Evolutionary conservation across 2,888 invertebrate species (phyloP).

Genomic region (Flexamia atlantica): DNA sequence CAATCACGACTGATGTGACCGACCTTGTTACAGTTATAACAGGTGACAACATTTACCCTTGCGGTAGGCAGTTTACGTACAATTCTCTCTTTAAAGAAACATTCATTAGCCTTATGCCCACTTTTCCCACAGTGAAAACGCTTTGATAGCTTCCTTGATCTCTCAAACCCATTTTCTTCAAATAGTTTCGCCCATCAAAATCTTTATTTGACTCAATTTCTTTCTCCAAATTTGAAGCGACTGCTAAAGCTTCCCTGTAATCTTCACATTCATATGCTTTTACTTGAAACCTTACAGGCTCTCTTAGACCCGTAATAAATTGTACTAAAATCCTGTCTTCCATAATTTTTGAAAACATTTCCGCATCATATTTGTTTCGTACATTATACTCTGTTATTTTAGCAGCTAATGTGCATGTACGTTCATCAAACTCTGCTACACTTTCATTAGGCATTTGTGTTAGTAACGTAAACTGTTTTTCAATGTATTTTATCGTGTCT

Average conservation of each 20-base stretch:
- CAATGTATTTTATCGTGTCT: slow-evolving; percentile 23
- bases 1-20: neutral
- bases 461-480: slow-evolving; percentile 37
- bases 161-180: neutral
- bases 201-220: neutral
- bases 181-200: slow-evolving; percentile 12
- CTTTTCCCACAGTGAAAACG: neutral
- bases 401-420: slow-evolving; percentile 12
- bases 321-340: slow-evolving; percentile 36
- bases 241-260: neutral
- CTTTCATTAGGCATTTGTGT: neutral
- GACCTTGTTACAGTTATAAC: neutral
- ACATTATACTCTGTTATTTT: slow-evolving; percentile 47
- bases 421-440: slow-evolving; percentile 18
- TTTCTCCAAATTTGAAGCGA: slow-evolving; percentile 39
- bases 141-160: neutral
- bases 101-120: neutral
- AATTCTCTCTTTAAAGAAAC: neutral
- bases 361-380: slow-evolving; percentile 26
- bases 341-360: slow-evolving; percentile 22
- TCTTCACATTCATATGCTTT: slow-evolving; percentile 1
- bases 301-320: slow-evolving; percentile 13
- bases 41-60: neutral
- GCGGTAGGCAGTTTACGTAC: neutral
- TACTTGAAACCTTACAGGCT: slow-evolving; percentile 21